Evolutionary conservation across 2,888 invertebrate species (phyloP), one percentile per base, ranked within the genome.

Genomic region (Hartigia nigra): DNA sequence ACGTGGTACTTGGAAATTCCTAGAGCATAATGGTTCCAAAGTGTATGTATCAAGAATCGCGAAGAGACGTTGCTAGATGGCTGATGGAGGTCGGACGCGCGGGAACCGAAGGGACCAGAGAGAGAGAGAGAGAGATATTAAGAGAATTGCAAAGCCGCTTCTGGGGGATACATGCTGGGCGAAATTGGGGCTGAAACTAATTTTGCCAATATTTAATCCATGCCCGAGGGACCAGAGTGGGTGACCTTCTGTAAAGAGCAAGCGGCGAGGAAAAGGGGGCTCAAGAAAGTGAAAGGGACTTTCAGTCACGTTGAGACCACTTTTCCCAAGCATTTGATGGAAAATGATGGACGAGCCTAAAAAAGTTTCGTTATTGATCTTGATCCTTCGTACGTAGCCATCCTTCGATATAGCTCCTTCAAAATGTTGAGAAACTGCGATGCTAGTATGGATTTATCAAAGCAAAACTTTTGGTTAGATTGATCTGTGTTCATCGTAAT

Each of bases 261-360:
- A 23, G 23, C 23, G 55, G 9, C 4, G 12, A 12, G 37, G 75
- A 76, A 84, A 81, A 81, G 83, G 81, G 80, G 82, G 81, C 75
- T 83, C 77, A 75, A 82, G 77, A 80, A 80, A 82, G 79, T 83
- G 85, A 84, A 85, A 55, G 23, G 23, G 23, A 55, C 55, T 55
- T 55, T 55, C 23, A 23, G 9, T 55, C 14, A 55, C 23, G 55
- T 23, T 55, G 55, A 23, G 55, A 23, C 14, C 55, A 23, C 4
- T 34, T 78, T 81, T 81, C 81, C 83, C 78, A 82, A 87, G 83
- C 82, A 82, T 85, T 86, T 89, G 89, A 89, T 89, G 88, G 89
- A 89, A 88, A 86, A 89, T 89, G 89, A 89, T 89, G 89, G 85
- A 89, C 86, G 88, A 89, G 88, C 84, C 81, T 82, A 81, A 83